These are phyloP conservation scores for Metacarcinus magister DNA, from an alignment of 2,888 invertebrate genomes.

Conservation along the genomic window DNA sequence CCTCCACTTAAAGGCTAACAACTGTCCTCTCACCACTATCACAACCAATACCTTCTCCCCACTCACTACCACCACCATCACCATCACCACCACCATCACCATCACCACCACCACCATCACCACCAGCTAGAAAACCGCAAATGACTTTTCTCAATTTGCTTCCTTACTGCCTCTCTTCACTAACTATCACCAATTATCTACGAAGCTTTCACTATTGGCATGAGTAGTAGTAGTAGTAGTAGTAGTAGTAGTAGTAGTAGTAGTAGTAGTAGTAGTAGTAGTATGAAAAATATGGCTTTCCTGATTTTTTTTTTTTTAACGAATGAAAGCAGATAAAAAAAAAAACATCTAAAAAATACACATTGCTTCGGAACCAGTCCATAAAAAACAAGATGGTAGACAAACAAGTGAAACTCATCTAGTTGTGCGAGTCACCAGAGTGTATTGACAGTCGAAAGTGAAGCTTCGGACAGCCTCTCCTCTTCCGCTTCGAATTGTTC, in stretches of 20 bases:
- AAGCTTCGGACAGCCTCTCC: not conserved
- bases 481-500: not conserved
- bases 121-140: not conserved
- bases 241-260: conserved; percentile 49
- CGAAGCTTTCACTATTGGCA: not conserved
- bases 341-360: not conserved
- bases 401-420: not conserved
- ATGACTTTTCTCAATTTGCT: not conserved
- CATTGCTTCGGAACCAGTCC: not conserved
- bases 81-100: not conserved
- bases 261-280: conserved; percentile 54
- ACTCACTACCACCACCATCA: not conserved
- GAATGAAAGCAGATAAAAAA: not conserved
- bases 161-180: not conserved
- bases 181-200: not conserved
- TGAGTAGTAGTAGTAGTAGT: conserved; percentile 41
- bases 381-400: not conserved
- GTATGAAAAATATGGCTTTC: not conserved
- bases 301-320: not conserved
- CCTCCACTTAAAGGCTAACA: not conserved
- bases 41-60: not conserved
- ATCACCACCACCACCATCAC: not conserved
- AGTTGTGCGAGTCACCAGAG: not conserved
- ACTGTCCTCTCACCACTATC: not conserved
- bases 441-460: not conserved